These are phyloP conservation scores for Eulemur albifrons DNA, from an alignment of 2,797 vertebrate species.

Conservation along the genomic window DNA sequence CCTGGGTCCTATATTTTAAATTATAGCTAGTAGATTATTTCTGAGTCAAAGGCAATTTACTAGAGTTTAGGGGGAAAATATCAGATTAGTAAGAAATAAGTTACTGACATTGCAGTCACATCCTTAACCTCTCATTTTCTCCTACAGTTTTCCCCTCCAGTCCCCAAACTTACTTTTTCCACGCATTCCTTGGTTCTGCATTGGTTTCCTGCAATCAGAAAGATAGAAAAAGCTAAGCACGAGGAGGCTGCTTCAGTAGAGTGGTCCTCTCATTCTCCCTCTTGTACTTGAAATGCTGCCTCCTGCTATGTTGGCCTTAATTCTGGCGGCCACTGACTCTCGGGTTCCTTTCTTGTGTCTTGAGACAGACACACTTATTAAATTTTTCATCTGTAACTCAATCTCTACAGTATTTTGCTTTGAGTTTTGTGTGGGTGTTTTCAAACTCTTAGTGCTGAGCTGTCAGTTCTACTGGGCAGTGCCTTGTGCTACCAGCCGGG, in stretches of 20 bases:
- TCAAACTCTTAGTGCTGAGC: background rate
- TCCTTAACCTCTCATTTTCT: background rate
- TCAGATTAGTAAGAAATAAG: background rate
- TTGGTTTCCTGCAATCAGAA: background rate
- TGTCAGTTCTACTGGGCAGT: background rate
- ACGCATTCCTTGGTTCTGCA: background rate
- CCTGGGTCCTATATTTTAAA: background rate
- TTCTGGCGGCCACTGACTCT: background rate
- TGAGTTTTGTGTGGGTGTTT: slow-evolving; percentile 4
- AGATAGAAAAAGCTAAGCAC: background rate
- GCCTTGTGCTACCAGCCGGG: background rate
- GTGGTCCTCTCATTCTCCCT: background rate
- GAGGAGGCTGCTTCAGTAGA: background rate
- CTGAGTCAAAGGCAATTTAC: background rate
- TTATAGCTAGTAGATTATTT: background rate
- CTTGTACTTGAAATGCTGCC: background rate
- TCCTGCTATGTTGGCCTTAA: background rate
- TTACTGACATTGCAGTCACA: background rate
- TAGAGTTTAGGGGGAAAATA: background rate
- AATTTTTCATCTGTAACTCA: background rate
- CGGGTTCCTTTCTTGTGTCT: background rate
- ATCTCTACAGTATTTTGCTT: background rate
- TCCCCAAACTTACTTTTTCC: background rate
- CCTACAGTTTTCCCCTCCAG: background rate
- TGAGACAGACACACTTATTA: background rate